A percentile compares a stretch with the other conserved stretches of the same genome.
These are phyloP conservation scores for Machimus rusticus DNA, from an alignment of 2,888 invertebrate species.

Conservation along the genomic window DNA sequence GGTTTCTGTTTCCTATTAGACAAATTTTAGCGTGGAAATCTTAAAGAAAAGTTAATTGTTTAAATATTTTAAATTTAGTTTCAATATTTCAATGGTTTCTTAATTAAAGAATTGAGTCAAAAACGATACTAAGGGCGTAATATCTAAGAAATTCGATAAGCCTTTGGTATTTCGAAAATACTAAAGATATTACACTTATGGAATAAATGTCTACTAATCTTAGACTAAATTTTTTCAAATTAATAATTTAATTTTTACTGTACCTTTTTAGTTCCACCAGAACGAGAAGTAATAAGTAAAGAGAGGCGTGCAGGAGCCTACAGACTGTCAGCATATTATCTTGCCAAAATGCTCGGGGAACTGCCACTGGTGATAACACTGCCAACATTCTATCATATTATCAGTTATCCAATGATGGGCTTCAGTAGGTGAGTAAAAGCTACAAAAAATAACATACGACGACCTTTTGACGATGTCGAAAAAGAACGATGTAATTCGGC, in stretches of 20 bases:
- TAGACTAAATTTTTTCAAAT: background rate
- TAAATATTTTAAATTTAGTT: too few species aligned
- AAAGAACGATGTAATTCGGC: slow-evolving; percentile 9
- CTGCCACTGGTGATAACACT: slow-evolving; percentile 76
- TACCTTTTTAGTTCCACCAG: slow-evolving; percentile 73
- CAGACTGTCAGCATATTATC: slow-evolving; percentile 79
- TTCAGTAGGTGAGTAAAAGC: slow-evolving; percentile 56
- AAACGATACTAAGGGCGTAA: too few species aligned
- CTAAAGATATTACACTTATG: too few species aligned
- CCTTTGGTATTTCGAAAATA: too few species aligned
- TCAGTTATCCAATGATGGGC: slow-evolving; percentile 80
- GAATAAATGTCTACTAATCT: too few species aligned
- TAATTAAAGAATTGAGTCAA: too few species aligned
- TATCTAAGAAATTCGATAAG: too few species aligned
- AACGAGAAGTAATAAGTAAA: slow-evolving; percentile 80
- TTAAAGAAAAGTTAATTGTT: too few species aligned
- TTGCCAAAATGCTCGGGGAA: slow-evolving; percentile 84
- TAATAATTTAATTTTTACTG: background rate
- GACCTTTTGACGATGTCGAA: slow-evolving; percentile 28
- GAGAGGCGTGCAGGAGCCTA: slow-evolving; percentile 81
- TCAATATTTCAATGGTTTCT: too few species aligned
- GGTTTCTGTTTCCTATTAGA: too few species aligned
- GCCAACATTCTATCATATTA: slow-evolving; percentile 78
- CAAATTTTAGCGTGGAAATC: too few species aligned
- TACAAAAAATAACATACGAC: slow-evolving; percentile 35